Evolutionary conservation across 2,113 vertebrate species (phyloP).

Genomic region (Cervus canadensis): DNA sequence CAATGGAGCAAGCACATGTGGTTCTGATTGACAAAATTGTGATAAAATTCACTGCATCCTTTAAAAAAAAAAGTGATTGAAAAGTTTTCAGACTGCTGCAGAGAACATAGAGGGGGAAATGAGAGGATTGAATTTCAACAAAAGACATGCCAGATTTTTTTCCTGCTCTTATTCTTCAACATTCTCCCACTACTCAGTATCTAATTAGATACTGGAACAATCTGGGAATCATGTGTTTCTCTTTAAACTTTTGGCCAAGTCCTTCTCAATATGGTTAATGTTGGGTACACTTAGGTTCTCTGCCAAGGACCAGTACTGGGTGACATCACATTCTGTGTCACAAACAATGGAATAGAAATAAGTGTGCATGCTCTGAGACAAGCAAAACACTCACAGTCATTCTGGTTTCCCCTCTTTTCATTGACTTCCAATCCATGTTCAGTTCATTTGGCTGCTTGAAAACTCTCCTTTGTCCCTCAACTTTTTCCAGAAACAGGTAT

Average conservation of each 20-base stretch:
- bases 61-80: slow-evolving; percentile 80
- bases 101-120: slow-evolving; percentile 58
- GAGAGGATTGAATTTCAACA: slow-evolving; percentile 80
- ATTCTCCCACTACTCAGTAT: slow-evolving; percentile 72
- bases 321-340: slow-evolving; percentile 74
- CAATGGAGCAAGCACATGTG: slow-evolving; percentile 82
- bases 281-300: slow-evolving; percentile 55
- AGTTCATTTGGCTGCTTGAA: background rate
- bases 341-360: slow-evolving; percentile 67
- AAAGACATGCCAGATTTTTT: slow-evolving; percentile 79
- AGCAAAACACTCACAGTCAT: slow-evolving; percentile 2
- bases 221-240: slow-evolving; percentile 78
- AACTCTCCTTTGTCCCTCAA: background rate
- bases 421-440: background rate
- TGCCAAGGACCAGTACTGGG: slow-evolving; percentile 54
- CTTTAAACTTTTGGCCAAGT: slow-evolving; percentile 77
- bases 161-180: slow-evolving; percentile 75
- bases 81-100: slow-evolving; percentile 83
- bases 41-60: slow-evolving; percentile 87
- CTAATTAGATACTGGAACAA: slow-evolving; percentile 77
- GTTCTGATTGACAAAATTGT: slow-evolving; percentile 85
- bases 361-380: background rate
- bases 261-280: slow-evolving; percentile 68
- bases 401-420: background rate
- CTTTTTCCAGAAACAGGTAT: background rate